These are phyloP conservation scores for Calyptomena viridis DNA, from an alignment of 2,113 vertebrate genomes.

Conservation along the genomic window DNA sequence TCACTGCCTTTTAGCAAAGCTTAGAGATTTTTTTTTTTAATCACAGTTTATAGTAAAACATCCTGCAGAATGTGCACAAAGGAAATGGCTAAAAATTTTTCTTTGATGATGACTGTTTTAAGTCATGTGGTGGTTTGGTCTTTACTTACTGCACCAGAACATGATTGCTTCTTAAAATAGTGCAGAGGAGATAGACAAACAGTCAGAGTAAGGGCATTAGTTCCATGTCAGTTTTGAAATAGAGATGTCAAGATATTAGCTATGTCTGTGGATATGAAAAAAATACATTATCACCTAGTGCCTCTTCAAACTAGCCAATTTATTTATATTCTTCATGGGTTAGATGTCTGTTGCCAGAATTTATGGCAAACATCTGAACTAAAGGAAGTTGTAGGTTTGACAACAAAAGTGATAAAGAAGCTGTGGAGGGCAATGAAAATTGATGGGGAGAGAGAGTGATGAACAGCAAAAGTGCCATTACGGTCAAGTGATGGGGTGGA, in stretches of 20 bases:
- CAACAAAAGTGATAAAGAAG: slow-evolving; percentile 78
- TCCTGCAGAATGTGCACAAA: neutral
- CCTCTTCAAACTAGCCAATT: slow-evolving; percentile 73
- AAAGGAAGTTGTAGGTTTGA: slow-evolving; percentile 76
- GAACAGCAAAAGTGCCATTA: slow-evolving; percentile 70
- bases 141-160: neutral
- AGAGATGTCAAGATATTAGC: slow-evolving; percentile 61
- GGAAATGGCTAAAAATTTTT: neutral
- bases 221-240: slow-evolving; percentile 60
- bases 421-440: slow-evolving; percentile 75
- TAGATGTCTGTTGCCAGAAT: slow-evolving; percentile 66
- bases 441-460: slow-evolving; percentile 69
- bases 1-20: neutral
- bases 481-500: slow-evolving; percentile 54
- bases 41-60: neutral
- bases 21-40: neutral
- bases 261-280: slow-evolving; percentile 67
- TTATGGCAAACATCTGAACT: slow-evolving; percentile 75
- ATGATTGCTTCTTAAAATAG: neutral
- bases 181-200: neutral
- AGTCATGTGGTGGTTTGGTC: neutral
- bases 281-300: slow-evolving; percentile 66
- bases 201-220: slow-evolving; percentile 20
- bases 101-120: neutral
- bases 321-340: slow-evolving; percentile 70